Percentiles rank a stretch among this genome's conserved stretches.
These are phyloP conservation scores for Micromys minutus DNA, from an alignment of 2,113 vertebrate genomes.

Conservation along the genomic window DNA sequence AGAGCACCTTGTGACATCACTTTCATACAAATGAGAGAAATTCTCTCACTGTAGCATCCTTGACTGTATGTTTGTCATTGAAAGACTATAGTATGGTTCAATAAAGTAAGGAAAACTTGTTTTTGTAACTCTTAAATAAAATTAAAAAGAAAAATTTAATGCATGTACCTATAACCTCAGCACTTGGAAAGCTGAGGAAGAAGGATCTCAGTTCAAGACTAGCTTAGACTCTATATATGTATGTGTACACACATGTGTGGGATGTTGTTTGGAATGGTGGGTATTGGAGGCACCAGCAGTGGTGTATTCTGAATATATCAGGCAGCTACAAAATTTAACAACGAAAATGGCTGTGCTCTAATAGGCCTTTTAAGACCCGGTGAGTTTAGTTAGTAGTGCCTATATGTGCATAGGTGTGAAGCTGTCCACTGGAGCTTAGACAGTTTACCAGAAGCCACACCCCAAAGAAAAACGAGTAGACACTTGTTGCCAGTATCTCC, in stretches of 20 bases:
- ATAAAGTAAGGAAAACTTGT: slow-evolving; percentile 41
- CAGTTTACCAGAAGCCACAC: background rate
- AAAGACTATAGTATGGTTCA: slow-evolving; percentile 76
- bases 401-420: background rate
- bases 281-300: background rate
- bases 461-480: background rate
- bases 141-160: background rate
- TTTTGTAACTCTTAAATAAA: slow-evolving; percentile 47
- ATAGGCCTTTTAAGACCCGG: background rate
- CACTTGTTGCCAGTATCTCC: background rate
- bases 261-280: background rate
- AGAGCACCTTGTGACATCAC: slow-evolving; percentile 36
- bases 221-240: background rate
- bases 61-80: slow-evolving; percentile 44
- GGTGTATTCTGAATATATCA: background rate
- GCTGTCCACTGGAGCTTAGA: background rate
- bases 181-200: background rate
- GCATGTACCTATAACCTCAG: background rate
- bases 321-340: background rate
- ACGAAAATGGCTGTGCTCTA: slow-evolving; percentile 6
- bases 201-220: background rate
- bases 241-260: background rate
- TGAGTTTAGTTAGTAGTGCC: background rate
- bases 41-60: slow-evolving; percentile 50
- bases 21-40: slow-evolving; percentile 57